These are phyloP conservation scores for Margaritifera margaritifera DNA, from an alignment of 2,888 invertebrate species.

Conservation along the genomic window DNA sequence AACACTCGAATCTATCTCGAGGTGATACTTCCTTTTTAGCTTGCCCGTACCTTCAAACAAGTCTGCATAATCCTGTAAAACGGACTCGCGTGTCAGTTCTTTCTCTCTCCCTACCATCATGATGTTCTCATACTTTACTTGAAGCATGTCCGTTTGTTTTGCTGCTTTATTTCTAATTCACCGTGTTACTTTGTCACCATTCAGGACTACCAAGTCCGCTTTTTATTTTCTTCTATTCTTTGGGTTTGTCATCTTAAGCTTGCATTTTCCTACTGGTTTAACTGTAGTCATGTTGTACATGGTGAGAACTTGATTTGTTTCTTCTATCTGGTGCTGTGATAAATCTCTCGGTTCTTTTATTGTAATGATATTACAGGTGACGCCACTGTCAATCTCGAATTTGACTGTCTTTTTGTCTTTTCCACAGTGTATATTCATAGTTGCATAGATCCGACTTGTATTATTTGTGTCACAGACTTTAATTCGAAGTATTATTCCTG, in stretches of 20 bases:
- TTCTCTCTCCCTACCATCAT: not conserved
- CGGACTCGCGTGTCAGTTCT: too few relatives aligned
- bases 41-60: slow-evolving; percentile 21
- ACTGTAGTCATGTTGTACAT: too few relatives aligned
- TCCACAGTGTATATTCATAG: too few relatives aligned
- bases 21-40: slow-evolving; percentile 14
- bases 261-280: not conserved
- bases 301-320: not conserved
- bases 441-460: too few relatives aligned
- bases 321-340: not conserved
- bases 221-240: slow-evolving; percentile 2
- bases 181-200: slow-evolving; percentile 6
- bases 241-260: slow-evolving; percentile 1
- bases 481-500: too few relatives aligned
- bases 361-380: slow-evolving; percentile 12
- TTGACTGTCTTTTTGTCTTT: slow-evolving; percentile 9
- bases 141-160: slow-evolving; percentile 10
- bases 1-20: slow-evolving; percentile 15
- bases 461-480: too few relatives aligned
- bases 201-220: slow-evolving; percentile 6
- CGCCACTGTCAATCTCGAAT: slow-evolving; percentile 15
- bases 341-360: not conserved
- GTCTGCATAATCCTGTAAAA: not conserved
- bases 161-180: slow-evolving; percentile 2
- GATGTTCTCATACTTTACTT: slow-evolving; percentile 8